phyloP scores from a whole-genome alignment of 2,888 invertebrate species.

The Hemithea aestivaria region DNA sequence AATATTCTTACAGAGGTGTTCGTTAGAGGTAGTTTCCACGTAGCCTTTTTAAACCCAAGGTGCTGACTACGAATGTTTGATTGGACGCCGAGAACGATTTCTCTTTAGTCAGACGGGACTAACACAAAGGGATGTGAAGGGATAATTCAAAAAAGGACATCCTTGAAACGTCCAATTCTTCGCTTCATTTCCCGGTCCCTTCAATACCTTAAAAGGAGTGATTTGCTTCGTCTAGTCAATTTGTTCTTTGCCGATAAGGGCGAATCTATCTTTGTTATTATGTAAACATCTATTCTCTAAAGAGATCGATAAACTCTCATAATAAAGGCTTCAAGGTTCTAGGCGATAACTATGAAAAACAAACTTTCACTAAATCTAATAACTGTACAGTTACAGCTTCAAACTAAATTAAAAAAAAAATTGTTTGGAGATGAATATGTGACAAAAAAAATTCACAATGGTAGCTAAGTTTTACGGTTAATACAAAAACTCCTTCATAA shows the following conservation, averaged over 20 bases:
- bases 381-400: too few species aligned
- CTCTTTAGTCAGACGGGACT: slow-evolving; percentile 26
- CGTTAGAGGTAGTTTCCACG: neutral
- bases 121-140: slow-evolving; percentile 33
- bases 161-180: slow-evolving; percentile 34
- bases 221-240: slow-evolving; percentile 36
- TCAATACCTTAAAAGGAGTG: slow-evolving; percentile 34
- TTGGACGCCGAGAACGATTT: slow-evolving; percentile 28
- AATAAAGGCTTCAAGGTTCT: too few species aligned
- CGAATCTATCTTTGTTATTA: slow-evolving; percentile 18
- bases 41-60: slow-evolving; percentile 8
- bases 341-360: too few species aligned
- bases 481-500: too few species aligned
- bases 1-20: too few species aligned
- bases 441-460: too few species aligned
- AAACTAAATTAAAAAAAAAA: too few species aligned
- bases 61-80: slow-evolving; percentile 26
- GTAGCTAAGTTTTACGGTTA: too few species aligned
- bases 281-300: slow-evolving; percentile 18
- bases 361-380: too few species aligned
- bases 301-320: too few species aligned
- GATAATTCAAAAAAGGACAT: slow-evolving; percentile 35
- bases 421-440: too few species aligned
- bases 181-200: slow-evolving; percentile 34
- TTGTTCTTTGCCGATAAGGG: slow-evolving; percentile 29